These are phyloP conservation scores for Drosophila rubida DNA, from an alignment of 2,888 invertebrate species.

Conservation along the genomic window DNA sequence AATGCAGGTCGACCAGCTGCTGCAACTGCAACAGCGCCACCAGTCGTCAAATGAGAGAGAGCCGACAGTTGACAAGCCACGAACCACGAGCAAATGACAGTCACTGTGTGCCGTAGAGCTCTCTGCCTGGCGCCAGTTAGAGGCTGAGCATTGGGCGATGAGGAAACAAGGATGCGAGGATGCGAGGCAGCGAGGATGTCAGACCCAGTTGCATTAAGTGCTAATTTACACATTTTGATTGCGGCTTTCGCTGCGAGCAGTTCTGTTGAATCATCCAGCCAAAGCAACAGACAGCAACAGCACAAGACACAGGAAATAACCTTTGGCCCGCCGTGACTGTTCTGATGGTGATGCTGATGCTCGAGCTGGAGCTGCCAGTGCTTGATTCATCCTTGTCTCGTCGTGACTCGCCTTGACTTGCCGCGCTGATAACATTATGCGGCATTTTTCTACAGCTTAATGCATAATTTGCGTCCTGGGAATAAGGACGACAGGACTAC, in stretches of 20 bases:
- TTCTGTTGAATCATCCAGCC: constrained; percentile 36
- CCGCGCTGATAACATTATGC: constrained; percentile 69
- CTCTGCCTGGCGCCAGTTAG: background rate
- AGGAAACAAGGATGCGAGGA: background rate
- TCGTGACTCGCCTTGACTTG: constrained; percentile 20
- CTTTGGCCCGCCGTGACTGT: constrained; percentile 27
- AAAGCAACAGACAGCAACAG: constrained; percentile 3
- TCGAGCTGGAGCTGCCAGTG: background rate
- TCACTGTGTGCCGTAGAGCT: background rate
- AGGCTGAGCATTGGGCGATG: background rate
- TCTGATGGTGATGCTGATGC: background rate
- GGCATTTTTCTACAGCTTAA: constrained; percentile 78
- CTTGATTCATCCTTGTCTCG: constrained; percentile 1
- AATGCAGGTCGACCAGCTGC: constrained; percentile 42
- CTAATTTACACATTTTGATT: constrained; percentile 81
- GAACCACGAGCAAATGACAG: constrained; percentile 37
- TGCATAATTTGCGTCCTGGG: constrained; percentile 79
- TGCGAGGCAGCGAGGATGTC: background rate
- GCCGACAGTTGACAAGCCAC: constrained; percentile 25
- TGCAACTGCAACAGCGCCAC: background rate
- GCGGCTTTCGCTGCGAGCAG: constrained; percentile 55
- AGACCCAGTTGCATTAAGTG: constrained; percentile 61
- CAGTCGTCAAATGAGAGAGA: constrained; percentile 9
- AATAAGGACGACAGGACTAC: constrained; percentile 51
- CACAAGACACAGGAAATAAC: constrained; percentile 44